Evolutionary conservation across 2,888 invertebrate genomes (phyloP), one percentile per base, ranked within the genome.

Genomic region (Dicycla oo): DNA sequence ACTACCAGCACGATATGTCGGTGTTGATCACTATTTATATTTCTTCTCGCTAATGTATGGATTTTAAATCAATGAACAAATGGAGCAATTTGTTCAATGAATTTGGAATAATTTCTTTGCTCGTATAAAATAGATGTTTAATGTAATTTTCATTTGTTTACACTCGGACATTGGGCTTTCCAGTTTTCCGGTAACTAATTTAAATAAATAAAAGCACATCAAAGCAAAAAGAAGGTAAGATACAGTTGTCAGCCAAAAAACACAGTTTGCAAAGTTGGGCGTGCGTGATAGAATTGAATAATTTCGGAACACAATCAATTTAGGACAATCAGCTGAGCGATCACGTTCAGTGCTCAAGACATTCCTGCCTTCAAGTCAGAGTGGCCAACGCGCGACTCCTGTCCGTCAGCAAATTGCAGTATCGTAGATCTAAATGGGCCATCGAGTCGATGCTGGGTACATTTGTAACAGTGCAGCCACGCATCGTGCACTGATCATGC

Each of bases 351-450:
- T 83, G 86, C 88, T 86, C 83, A 88, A 88, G 88, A 89, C 91
- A 93, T 92, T 92, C 91, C 91, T 92, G 89, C 87, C 88, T 88
- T 89, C 90, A 91, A 92, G 92, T 91, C 87, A 83, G 90, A 89
- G 88, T 88, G 86, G 83, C 81, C 84, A 88, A 88, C 91, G 90
- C 90, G 89, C 90, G 88, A 92, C 91, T 88, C 91, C 90, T 92
- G 93, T 92, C 92, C 90, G 89, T 93, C 94, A 93, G 89, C 88
- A 89, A 88, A 91, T 88, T 90, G 93, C 90, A 90, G 91, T 95
- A 94, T 94, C 94, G 83, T 73, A 90, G 88, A 94, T 95, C 94
- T 94, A 95, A 94, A 94, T 94, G 89, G 94, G 93, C 90, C 94
- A 94, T 91, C 88, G 90, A 92, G 93, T 92, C 92, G 92, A 93